phyloP scores from a whole-genome alignment of 2,888 invertebrate species.

The Melikaiella ostensackeni region DNA sequence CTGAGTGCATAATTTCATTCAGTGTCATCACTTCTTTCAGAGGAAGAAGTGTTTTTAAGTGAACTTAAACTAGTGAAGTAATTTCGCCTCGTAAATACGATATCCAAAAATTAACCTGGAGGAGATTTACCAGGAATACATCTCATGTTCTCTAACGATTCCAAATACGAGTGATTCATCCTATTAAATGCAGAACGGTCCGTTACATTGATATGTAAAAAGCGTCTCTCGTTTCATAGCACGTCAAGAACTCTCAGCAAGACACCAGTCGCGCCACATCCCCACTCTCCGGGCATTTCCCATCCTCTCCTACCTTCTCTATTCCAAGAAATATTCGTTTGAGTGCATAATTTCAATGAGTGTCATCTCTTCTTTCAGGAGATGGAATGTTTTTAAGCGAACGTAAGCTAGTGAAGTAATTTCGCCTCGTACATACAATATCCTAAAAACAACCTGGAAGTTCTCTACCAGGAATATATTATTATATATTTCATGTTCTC shows the following conservation, averaged over 20 bases:
- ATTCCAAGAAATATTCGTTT: no score
- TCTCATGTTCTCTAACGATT: conserved; percentile 10
- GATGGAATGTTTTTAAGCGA: not conserved
- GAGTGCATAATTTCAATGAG: not conserved
- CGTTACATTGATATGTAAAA: no score
- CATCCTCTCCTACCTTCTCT: not conserved
- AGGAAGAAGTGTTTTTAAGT: not conserved
- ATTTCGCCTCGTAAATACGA: not conserved
- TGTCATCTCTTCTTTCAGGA: no score
- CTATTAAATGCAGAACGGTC: conserved; percentile 37
- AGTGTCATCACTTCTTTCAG: no score
- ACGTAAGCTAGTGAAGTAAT: no score
- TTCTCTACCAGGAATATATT: not conserved
- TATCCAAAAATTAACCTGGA: not conserved
- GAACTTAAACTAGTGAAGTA: no score
- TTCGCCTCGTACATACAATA: not conserved
- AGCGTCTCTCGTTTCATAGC: no score
- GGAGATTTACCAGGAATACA: not conserved
- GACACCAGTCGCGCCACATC: not conserved
- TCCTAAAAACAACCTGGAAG: not conserved
- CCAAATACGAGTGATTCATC: conserved; percentile 11
- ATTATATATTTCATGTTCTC: not conserved
- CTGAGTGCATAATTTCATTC: not conserved
- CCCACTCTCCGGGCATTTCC: not conserved
- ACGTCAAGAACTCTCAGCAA: not conserved